A percentile compares a stretch with the other conserved stretches of the same genome.
phyloP scores from a whole-genome alignment of 2,797 vertebrate genomes.

The Pipistrellus kuhlii region DNA sequence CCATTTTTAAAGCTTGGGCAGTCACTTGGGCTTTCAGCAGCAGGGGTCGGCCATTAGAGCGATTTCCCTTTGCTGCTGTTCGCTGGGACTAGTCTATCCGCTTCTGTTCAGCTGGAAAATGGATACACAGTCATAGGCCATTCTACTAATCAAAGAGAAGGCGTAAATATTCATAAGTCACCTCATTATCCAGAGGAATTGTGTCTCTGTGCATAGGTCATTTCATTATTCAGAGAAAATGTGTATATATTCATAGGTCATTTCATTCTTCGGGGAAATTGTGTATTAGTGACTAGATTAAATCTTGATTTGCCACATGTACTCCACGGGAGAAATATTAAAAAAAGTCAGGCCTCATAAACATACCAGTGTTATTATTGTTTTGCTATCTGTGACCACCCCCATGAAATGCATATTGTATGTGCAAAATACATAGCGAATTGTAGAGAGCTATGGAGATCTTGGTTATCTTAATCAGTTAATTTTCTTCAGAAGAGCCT shows the following conservation, averaged over 20 bases:
- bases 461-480: neutral
- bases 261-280: constrained; percentile 48
- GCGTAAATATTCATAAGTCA: neutral
- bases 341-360: neutral
- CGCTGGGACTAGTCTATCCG: neutral
- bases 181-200: constrained; percentile 21
- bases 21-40: constrained; percentile 38
- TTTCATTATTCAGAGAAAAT: constrained; percentile 34
- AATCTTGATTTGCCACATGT: neutral
- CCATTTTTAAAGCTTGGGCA: constrained; percentile 38
- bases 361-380: neutral
- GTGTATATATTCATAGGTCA: neutral
- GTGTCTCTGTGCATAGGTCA: neutral
- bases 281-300: neutral
- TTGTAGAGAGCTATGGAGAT: neutral
- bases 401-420: neutral
- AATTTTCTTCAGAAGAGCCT: neutral
- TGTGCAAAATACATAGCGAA: neutral
- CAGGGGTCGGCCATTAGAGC: neutral
- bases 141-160: constrained; percentile 49
- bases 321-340: neutral
- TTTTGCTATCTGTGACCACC: neutral
- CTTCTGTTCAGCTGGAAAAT: constrained; percentile 18
- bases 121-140: neutral
- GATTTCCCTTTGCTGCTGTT: constrained; percentile 32